Conservation (phyloP, 2,113 vertebrate species). For the Brachypteracias leptosomus region DNA sequence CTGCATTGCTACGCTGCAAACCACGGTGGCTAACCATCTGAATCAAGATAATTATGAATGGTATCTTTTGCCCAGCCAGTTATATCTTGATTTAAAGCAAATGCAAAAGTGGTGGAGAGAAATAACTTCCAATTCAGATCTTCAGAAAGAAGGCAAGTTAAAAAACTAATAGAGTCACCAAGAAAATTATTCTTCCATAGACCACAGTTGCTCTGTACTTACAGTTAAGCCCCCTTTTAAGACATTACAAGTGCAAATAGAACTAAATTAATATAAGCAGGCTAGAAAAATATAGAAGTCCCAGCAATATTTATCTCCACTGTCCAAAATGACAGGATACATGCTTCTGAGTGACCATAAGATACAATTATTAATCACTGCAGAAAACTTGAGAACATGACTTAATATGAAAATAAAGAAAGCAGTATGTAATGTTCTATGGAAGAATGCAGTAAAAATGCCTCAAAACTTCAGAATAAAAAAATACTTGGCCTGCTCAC, state of each 20-base stretch:
- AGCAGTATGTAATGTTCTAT: constrained; percentile 23
- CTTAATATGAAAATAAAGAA: constrained; percentile 20
- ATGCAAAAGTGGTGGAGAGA: rapidly evolving
- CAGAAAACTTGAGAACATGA: neutral
- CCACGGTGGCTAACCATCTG: neutral
- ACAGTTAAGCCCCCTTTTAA: neutral
- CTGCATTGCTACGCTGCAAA: neutral
- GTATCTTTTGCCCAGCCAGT: neutral
- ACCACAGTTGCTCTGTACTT: neutral
- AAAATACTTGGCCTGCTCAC: neutral
- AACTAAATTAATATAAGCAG: neutral
- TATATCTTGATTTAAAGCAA: neutral
- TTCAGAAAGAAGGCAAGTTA: neutral
- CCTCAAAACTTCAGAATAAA: neutral
- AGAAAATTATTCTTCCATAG: neutral
- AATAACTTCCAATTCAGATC: neutral
- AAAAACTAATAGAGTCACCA: neutral
- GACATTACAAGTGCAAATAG: neutral
- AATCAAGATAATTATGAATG: neutral
- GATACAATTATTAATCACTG: neutral
- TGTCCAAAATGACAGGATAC: neutral
- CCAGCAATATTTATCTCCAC: neutral
- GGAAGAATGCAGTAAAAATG: constrained; percentile 6
- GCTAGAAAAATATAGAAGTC: neutral
- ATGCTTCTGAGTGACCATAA: neutral